These are phyloP conservation scores for Cichlasoma orientale DNA, from an alignment of 2,797 vertebrate genomes.

Conservation along the genomic window DNA sequence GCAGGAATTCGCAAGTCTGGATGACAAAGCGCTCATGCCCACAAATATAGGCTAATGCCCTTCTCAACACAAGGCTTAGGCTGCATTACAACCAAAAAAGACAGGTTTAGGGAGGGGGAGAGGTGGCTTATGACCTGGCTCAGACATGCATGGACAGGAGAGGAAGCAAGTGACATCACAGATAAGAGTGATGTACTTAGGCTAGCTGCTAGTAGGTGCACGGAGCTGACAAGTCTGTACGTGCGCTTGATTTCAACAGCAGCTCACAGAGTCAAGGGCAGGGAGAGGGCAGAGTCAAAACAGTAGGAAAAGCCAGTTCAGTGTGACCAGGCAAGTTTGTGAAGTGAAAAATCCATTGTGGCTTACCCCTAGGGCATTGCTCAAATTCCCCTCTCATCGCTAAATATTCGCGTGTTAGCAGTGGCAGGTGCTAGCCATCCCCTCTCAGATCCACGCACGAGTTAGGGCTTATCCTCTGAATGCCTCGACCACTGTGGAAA, in stretches of 20 bases:
- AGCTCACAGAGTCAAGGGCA: slow-evolving; percentile 63
- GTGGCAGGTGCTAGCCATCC: slow-evolving; percentile 66
- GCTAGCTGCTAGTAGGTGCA: slow-evolving; percentile 52
- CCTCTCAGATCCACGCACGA: slow-evolving; percentile 33
- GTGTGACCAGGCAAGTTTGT: slow-evolving; percentile 59
- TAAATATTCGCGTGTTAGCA: slow-evolving; percentile 56
- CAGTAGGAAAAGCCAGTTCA: slow-evolving; percentile 52
- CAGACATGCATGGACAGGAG: slow-evolving; percentile 54
- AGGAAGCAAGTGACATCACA: slow-evolving; percentile 62
- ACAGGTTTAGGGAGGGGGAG: slow-evolving; percentile 29
- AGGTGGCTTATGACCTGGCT: slow-evolving; percentile 53
- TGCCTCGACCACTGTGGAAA: slow-evolving; percentile 49
- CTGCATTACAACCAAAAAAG: slow-evolving; percentile 60
- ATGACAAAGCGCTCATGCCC: slow-evolving; percentile 65
- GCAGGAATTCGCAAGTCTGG: slow-evolving; percentile 56
- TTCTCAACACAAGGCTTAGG: slow-evolving; percentile 69
- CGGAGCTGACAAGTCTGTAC: slow-evolving; percentile 55
- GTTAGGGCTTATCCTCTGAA: slow-evolving; percentile 60
- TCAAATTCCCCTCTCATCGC: slow-evolving; percentile 42
- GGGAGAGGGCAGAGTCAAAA: slow-evolving; percentile 56
- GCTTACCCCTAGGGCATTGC: slow-evolving; percentile 56
- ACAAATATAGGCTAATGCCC: slow-evolving; percentile 76
- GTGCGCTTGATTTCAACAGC: slow-evolving; percentile 66
- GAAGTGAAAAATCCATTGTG: slow-evolving; percentile 57
- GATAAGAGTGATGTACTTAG: slow-evolving; percentile 55